Percentiles rank a stretch among this genome's conserved stretches.
Evolutionary conservation across 2,113 vertebrate species (phyloP).

Genomic region (Philantomba maxwellii): DNA sequence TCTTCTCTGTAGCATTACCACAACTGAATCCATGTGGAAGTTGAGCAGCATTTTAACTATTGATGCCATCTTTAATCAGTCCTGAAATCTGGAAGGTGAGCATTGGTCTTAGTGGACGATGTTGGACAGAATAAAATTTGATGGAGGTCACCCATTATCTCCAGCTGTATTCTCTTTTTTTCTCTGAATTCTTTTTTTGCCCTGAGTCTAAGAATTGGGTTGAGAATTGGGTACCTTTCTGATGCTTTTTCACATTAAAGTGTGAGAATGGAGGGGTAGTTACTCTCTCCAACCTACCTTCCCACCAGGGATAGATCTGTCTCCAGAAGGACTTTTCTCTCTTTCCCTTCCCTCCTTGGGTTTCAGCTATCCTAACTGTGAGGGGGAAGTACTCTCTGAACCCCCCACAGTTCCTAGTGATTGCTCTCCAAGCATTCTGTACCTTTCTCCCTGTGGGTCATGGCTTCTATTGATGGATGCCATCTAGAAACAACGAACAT

Average conservation of each 20-base stretch:
- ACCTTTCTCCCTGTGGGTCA: background rate
- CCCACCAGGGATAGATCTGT: background rate
- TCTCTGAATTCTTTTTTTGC: background rate
- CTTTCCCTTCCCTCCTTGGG: background rate
- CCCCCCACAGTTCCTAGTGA: background rate
- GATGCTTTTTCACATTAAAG: background rate
- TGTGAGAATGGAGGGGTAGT: background rate
- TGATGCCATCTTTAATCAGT: background rate
- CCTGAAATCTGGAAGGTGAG: background rate
- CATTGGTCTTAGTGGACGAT: background rate
- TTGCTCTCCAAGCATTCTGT: too few species aligned
- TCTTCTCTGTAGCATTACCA: background rate
- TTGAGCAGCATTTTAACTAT: background rate
- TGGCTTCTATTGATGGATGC: background rate
- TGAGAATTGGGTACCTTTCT: background rate
- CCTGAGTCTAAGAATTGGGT: background rate
- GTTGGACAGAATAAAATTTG: too few species aligned
- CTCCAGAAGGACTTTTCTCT: background rate
- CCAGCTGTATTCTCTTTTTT: background rate
- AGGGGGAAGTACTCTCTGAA: background rate
- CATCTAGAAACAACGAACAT: background rate
- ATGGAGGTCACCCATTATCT: background rate
- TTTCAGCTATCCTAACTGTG: background rate
- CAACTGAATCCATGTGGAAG: background rate
- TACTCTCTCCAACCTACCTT: background rate